Evolutionary conservation across 2,797 vertebrate genomes (phyloP), one percentile per base, ranked within the genome.

Genomic region (Acropternis orthonyx): DNA sequence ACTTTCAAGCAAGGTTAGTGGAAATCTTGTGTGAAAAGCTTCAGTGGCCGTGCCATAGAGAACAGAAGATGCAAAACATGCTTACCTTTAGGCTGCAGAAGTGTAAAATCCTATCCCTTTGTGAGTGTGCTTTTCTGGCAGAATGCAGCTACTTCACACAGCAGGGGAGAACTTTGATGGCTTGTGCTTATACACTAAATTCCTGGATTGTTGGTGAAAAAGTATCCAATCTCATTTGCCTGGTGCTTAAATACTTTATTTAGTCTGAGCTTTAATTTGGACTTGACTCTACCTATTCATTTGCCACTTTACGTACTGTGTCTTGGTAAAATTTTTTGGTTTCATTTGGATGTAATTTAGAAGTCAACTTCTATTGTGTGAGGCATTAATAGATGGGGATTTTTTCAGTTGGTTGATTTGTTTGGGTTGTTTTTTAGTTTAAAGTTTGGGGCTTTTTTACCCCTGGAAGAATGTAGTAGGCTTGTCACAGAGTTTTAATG

Each of bases 301-400:
- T 72, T 79, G 12, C 27, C 7, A 4, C 15, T 51, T 84, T 28
- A 37, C 5, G 10, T 75, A 6, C 0, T 5, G 2, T 54, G 11
- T 87, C 22, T 6, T 62, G 32, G 24, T 66, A 76, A 68, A 92
- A 19, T 21, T 3, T 43, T 52, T 20, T 14, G 4, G 0, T 54
- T 37, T 66, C 18, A 34, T 81, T 74, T 67, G 24, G 8, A 6
- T 59, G 8, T 67, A n/a, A 19, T 62, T 3, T 26, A 46, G 14
- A 86, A 69, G 18, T 77, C 36, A 55, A 2, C n/a, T 66, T 80
- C 16, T 71, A 0, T 76, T 3, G 1, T 48, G 59, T 59, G 18
- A 37, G 43, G 10, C 1, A 0, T 86, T 80, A 81, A n/a, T 51
- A 66, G 10, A 8, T 27, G 6, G 14, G 24, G 0, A 0, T 6